Base-by-base conservation (phyloP, 2,888 invertebrate genomes). In the Loripinus fragilis region DNA sequence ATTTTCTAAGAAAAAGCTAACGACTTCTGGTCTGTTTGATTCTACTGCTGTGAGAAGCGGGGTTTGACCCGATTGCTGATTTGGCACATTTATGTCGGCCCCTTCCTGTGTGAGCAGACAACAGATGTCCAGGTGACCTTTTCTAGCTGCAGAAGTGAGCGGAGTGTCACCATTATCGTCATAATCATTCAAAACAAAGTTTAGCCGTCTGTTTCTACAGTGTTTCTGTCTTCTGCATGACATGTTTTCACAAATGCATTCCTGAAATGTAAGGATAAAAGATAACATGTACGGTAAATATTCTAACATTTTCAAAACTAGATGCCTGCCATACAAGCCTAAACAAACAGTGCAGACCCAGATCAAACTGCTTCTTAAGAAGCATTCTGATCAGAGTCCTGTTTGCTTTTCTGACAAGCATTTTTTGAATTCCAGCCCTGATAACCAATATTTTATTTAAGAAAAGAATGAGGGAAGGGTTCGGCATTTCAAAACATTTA, bases 111-210 rank as follows among this genome's bases (percentile, higher is more conserved):
- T 95, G 86, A 98, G 95, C 86, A 96, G 96, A 93, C 96, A 95
- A 70, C 98, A 98, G 87, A 97, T 97, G 87, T 97, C 97, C 91
- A 97, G 96, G 94, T 98, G 98, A 0, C 98, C 98, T 7, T 80
- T 71, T 23, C 77, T 67, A 0, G 88, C 86, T 17, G 89, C 87
- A 69, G 83, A 82, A 10, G 87, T 76, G 50, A 90, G 77, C 7
- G 88, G 84, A 20, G 90, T 89, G 65, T 86, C 81, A 0, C 89
- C 88, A 67, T 86, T 64, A 8, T 81, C 84, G 75, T 89, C 86
- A 65, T 79, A 80, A 12, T 55, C 45, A 66, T 87, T 70, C 25
- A 79, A 20, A 60, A 60, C 5, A 20, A 17, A n/a, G 8, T 20
- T 60, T 30, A 33, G 20, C 33, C 60, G 15, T 71, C 28, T 35